Base-by-base conservation (phyloP, 2,797 vertebrate species). In the Argentina silus region DNA sequence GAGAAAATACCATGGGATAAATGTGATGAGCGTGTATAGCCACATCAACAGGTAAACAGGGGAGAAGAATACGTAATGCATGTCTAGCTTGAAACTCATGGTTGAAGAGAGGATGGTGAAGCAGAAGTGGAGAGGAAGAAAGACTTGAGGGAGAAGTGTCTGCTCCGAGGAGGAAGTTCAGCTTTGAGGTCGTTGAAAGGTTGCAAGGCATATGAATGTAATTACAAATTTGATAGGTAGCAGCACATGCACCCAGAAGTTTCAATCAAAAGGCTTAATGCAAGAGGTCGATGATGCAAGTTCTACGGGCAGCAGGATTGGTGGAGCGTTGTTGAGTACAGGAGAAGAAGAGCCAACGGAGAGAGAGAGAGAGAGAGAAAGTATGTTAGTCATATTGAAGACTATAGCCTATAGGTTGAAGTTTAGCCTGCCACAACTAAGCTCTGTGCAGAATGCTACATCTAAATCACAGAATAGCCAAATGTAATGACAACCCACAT, bases 1-100 rank as follows among this genome's bases (percentile, higher is more conserved):
- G 83, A 95, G 90, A 93, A 95, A 94, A 94, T 95, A 95, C 95
- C 95, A 95, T 0, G 95, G 95, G 90, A 95, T 93, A 86, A 95
- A 95, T 85, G 94, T 90, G 82, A 95, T 91, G 81, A 90, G 61
- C 90, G 94, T 94, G 88, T 95, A 95, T 84, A 95, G 75, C 87
- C 91, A 94, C 90, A 95, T 95, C 61, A 95, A 89, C 83, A 95
- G 87, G 87, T 95, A 93, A 81, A 95, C 78, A 89, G 95, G 95
- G 83, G 94, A 88, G 87, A 95, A 93, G 75, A 94, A 83, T 88
- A 95, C 0, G 80, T 85, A 78, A 83, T 76, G 81, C 78, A 93
- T 80, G 79, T 91, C 91, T 86, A 91, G 85, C 73, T 91, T 95
- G 91, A 91, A 80, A 81, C 88, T 93, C 94, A 95, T 95, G 79